Percentiles rank a stretch among this genome's conserved stretches.
These are phyloP conservation scores for Luscinia luscinia DNA, from an alignment of 2,797 vertebrate genomes.

Conservation along the genomic window DNA sequence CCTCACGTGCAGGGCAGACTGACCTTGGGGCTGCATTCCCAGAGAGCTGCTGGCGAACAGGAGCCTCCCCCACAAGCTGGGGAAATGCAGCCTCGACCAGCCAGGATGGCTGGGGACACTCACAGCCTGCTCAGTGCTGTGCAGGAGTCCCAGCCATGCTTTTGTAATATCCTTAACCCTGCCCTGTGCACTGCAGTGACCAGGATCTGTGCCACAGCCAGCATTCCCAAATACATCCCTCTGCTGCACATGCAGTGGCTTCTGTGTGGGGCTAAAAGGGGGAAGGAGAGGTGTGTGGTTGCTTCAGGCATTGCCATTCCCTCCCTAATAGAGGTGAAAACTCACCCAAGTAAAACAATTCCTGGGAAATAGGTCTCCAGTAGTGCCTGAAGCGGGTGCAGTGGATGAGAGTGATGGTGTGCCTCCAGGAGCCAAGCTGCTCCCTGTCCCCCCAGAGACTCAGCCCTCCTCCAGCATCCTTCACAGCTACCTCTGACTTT, in stretches of 20 bases:
- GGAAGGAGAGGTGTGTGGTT: background rate
- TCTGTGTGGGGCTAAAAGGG: background rate
- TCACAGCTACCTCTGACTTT: slow-evolving; percentile 35
- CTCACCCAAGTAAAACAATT: background rate
- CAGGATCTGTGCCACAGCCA: background rate
- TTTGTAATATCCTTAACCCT: background rate
- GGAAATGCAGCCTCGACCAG: rapidly evolving
- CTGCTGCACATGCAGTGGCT: background rate
- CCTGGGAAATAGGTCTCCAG: background rate
- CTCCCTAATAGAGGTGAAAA: background rate
- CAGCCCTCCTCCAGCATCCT: slow-evolving; percentile 18
- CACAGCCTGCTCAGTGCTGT: rapidly evolving
- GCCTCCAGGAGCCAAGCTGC: background rate
- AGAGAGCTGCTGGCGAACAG: background rate
- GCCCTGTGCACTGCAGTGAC: background rate
- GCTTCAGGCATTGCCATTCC: background rate
- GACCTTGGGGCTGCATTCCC: background rate
- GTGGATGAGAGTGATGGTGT: background rate
- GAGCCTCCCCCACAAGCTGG: background rate
- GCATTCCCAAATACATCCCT: rapidly evolving
- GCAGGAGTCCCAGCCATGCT: background rate
- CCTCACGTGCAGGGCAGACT: rapidly evolving
- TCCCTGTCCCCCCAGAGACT: background rate
- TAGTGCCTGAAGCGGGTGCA: background rate
- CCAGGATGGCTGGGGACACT: background rate